A percentile compares a stretch with the other conserved stretches of the same genome.
Conservation (phyloP, 2,113 vertebrate species). For the Scartelaos histophorus region DNA sequence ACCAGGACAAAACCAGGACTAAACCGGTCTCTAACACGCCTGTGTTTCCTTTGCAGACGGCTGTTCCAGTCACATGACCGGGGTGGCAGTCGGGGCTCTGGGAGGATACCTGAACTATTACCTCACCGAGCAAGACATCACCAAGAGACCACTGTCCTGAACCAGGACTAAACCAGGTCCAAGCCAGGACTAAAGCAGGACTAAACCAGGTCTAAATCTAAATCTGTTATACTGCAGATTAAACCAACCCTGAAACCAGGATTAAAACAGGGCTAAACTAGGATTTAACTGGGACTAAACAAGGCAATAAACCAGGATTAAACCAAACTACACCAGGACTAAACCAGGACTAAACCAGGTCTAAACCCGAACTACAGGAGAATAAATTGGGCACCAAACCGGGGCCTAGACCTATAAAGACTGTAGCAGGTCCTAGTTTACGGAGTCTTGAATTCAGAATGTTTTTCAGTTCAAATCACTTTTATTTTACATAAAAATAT, state of each 20-base stretch:
- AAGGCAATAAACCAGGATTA: too few species aligned
- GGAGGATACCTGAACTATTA: conserved; percentile 80
- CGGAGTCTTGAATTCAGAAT: neutral
- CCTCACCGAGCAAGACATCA: conserved; percentile 80
- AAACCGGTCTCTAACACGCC: too few species aligned
- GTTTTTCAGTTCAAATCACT: neutral
- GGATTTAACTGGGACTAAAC: too few species aligned
- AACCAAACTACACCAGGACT: too few species aligned
- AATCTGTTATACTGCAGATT: too few species aligned
- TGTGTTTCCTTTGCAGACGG: conserved; percentile 62
- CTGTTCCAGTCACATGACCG: conserved; percentile 81
- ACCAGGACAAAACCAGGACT: too few species aligned
- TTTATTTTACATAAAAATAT: conserved; percentile 1
- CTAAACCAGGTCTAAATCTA: neutral
- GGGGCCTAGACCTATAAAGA: neutral
- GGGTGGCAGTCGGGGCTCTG: conserved; percentile 76
- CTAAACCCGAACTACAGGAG: neutral
- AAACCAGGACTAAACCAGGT: neutral
- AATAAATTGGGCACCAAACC: too few species aligned
- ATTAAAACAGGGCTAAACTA: too few species aligned
- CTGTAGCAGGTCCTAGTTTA: neutral
- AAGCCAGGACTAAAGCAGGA: neutral
- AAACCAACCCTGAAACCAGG: too few species aligned
- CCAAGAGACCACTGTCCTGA: conserved; percentile 79
- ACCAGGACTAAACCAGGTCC: neutral